Conservation (phyloP, 2,113 vertebrate species). For the Coracopsis vasa region DNA sequence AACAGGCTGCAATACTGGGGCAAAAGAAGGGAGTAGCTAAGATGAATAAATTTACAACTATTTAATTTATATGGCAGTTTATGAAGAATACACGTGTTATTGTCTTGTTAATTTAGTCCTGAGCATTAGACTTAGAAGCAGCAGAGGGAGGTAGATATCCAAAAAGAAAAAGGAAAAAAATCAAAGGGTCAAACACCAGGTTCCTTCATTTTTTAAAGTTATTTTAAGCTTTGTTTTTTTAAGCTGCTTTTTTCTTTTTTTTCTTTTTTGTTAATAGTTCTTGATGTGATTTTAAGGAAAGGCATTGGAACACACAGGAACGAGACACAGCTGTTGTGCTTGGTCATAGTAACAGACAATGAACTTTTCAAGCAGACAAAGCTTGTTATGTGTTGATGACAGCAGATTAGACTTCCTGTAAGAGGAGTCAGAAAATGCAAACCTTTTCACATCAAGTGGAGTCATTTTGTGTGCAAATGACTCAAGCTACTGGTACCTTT, state of each 20-base stretch:
- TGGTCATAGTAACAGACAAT: neutral
- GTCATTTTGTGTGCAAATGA: neutral
- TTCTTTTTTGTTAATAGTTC: neutral
- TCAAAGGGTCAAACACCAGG: rapidly evolving
- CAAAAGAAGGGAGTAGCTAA: neutral
- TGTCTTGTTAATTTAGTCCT: neutral
- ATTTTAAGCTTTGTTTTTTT: slow-evolving; percentile 15
- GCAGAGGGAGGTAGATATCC: neutral
- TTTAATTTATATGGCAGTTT: neutral
- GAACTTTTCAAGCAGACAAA: slow-evolving; percentile 8
- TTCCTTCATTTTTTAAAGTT: neutral
- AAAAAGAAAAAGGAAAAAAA: neutral
- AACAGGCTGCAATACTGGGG: neutral
- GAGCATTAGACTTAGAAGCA: neutral
- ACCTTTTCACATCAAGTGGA: neutral
- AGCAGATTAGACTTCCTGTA: slow-evolving; percentile 27
- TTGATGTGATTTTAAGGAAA: neutral
- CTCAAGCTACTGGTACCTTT: neutral
- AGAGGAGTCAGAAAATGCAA: neutral
- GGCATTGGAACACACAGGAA: neutral
- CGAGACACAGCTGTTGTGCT: slow-evolving; percentile 1
- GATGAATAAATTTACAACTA: neutral
- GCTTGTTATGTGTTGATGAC: neutral
- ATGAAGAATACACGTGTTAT: neutral
- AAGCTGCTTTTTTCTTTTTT: neutral